Evolutionary conservation across 2,797 vertebrate genomes (phyloP).

Genomic region (Iguana delicatissima): DNA sequence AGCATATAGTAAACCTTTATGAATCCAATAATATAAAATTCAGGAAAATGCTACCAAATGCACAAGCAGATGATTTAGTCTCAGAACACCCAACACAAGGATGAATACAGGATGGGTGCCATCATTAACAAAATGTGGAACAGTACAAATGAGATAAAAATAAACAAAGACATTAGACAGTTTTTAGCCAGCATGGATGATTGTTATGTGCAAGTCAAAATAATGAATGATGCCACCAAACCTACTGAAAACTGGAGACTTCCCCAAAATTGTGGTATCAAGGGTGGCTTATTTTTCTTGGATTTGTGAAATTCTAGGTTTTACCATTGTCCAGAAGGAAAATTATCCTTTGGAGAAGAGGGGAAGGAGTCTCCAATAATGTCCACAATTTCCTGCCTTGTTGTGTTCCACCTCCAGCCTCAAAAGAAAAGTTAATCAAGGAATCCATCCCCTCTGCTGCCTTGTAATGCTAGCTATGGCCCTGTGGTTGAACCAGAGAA

Average conservation of each 20-base stretch:
- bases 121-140: neutral
- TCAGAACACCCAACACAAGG: neutral
- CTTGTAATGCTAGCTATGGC: neutral
- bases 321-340: neutral
- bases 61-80: neutral
- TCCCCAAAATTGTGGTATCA: neutral
- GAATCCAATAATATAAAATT: neutral
- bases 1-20: slow-evolving; percentile 6
- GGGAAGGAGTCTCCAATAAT: neutral
- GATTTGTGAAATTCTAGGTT: neutral
- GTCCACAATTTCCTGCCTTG: neutral
- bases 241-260: neutral
- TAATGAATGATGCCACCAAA: neutral
- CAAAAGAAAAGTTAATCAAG: neutral
- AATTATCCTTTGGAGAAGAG: neutral
- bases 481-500: neutral
- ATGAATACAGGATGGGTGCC: no score
- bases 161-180: neutral
- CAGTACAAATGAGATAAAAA: neutral
- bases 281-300: neutral
- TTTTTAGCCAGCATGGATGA: no score
- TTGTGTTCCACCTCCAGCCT: neutral
- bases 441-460: neutral
- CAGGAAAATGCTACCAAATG: neutral
- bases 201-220: neutral